Percentiles rank a stretch among this genome's conserved stretches.
phyloP scores from a whole-genome alignment of 2,113 vertebrate species.

The Echinops telfairi region DNA sequence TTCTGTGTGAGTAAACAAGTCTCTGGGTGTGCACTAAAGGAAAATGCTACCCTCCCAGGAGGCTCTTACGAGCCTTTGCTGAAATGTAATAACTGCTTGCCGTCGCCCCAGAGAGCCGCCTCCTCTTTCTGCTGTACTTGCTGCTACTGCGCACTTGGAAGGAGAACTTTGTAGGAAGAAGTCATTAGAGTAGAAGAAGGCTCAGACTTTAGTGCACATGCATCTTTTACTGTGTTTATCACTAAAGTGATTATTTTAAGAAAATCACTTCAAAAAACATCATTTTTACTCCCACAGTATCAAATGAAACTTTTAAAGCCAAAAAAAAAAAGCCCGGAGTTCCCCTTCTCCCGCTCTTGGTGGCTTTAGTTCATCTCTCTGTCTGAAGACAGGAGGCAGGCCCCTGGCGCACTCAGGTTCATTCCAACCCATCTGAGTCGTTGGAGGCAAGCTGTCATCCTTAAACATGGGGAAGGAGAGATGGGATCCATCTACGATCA shows the following conservation, averaged over 20 bases:
- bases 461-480: slow-evolving; percentile 28
- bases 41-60: neutral
- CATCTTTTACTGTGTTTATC: neutral
- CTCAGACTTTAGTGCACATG: neutral
- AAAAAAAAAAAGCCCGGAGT: slow-evolving; percentile 18
- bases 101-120: neutral
- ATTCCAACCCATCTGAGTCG: neutral
- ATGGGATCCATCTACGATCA: slow-evolving; percentile 1
- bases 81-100: neutral
- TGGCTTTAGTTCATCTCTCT: slow-evolving; percentile 40
- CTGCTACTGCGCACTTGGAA: neutral
- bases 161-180: neutral
- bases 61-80: neutral
- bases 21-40: neutral
- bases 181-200: neutral
- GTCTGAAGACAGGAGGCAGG: neutral
- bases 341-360: neutral
- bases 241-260: slow-evolving; percentile 30
- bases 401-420: slow-evolving; percentile 1
- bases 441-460: neutral
- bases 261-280: slow-evolving; percentile 51
- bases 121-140: neutral
- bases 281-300: neutral
- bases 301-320: neutral
- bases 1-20: neutral